Base-by-base conservation (phyloP, 2,888 invertebrate genomes). In the Agrilus biguttatus region DNA sequence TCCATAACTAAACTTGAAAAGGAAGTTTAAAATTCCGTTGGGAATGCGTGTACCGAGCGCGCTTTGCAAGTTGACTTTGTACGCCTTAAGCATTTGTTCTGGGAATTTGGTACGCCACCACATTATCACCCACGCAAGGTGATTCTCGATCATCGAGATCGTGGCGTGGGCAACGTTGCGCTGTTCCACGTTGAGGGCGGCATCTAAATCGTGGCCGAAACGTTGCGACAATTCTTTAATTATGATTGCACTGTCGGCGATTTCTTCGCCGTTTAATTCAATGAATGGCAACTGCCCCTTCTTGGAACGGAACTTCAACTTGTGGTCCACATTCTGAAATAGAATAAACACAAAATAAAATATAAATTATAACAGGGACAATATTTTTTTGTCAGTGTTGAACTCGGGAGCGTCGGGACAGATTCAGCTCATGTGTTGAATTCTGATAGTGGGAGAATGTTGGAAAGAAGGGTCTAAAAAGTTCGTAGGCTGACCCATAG, bases 251-350 rank as follows among this genome's bases (percentile, higher is more conserved):
- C 90, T 90, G 69, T 95, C 95, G 39, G 91, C 84, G 52, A 92
- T 82, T 70, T 95, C 91, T 61, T 90, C 88, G 36, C 93, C 95
- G 63, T 96, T 95, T 48, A 95, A 65, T 67, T 95, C 92, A 53
- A 96, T 77, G 70, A 95, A 96, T 33, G 95, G 96, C 56, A 95
- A 72, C 66, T 88, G 89, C 38, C 92, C 92, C 65, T 93, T 93
- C 74, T 87, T 87, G 56, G 91, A 92, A 56, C 88, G 83, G 75
- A 84, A 88, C 63, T 89, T 88, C 73, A 89, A 80, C 73, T 89
- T 90, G 70, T 92, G 91, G 65, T 91, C 90, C 52, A 92, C 87
- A 72, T 92, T 92, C 91, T 92, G 77, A 6, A 75, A 78, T 48
- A 51, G 53, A 58, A 53, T 54, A 49, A 55, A 45, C 51, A 43